These are phyloP conservation scores for Tenodera sinensis DNA, from an alignment of 2,888 invertebrate species.

Conservation along the genomic window DNA sequence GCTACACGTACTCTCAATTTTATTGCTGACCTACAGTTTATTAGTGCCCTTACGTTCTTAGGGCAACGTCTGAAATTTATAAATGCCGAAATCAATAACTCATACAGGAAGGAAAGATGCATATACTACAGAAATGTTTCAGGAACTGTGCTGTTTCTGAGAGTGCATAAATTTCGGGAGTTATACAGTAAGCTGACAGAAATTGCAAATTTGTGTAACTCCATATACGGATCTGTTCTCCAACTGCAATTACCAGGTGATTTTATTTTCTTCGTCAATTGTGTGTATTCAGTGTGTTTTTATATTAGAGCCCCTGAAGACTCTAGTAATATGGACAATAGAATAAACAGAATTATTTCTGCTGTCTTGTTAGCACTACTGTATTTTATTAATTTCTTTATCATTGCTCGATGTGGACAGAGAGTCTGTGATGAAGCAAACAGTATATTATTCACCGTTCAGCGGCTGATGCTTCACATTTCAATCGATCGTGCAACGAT, in stretches of 20 bases:
- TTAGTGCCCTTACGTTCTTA: neutral
- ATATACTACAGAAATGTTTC: too few species aligned
- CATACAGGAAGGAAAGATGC: neutral
- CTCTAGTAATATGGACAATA: neutral
- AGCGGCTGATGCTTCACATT: neutral
- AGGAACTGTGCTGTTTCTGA: too few species aligned
- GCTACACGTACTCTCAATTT: neutral
- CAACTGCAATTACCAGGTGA: neutral
- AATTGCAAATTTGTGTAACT: neutral
- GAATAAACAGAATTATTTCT: neutral
- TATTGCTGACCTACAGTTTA: neutral
- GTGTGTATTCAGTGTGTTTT: neutral
- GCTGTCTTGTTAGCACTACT: neutral
- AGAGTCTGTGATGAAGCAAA: neutral
- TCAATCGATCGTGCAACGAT: neutral
- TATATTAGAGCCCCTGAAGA: neutral
- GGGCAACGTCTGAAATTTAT: neutral
- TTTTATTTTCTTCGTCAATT: neutral
- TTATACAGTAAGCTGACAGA: neutral
- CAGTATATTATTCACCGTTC: neutral
- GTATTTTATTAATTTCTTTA: neutral
- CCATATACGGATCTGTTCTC: neutral
- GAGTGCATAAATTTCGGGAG: neutral
- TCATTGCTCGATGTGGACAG: neutral
- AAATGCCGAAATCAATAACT: neutral